phyloP scores from a whole-genome alignment of 2,797 vertebrate genomes.

The Chaetophractus vellerosus region DNA sequence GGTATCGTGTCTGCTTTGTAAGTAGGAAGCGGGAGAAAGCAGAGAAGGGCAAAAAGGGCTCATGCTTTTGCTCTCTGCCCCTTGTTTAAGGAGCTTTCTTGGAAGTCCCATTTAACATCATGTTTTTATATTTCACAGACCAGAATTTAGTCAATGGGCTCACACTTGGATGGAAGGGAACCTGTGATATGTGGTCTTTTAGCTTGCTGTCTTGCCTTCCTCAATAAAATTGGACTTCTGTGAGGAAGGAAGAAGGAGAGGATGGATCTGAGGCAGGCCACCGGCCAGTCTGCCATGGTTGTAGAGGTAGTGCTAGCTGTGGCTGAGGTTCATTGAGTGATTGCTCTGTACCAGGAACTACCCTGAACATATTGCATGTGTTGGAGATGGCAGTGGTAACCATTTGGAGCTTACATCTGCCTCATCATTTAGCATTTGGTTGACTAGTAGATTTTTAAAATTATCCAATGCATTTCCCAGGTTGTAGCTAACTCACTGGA shows the following conservation, averaged over 20 bases:
- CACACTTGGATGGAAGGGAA: too few species aligned
- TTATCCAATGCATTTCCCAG: neutral
- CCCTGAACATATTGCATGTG: rapidly evolving
- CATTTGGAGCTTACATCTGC: neutral
- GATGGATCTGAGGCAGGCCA: neutral
- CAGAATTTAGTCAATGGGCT: neutral
- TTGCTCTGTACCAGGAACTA: rapidly evolving
- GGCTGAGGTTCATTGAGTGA: neutral
- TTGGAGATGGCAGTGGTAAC: neutral
- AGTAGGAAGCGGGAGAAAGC: neutral
- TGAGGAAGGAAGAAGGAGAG: neutral
- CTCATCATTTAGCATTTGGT: neutral
- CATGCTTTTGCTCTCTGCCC: neutral
- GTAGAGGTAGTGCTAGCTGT: neutral
- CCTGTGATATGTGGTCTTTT: neutral
- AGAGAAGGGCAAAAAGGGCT: neutral
- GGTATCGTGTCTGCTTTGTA: neutral
- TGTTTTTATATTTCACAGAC: neutral
- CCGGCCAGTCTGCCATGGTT: neutral
- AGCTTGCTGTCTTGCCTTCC: neutral
- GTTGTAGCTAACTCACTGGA: neutral
- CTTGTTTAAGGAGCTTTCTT: neutral
- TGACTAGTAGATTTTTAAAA: neutral
- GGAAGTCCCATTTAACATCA: neutral
- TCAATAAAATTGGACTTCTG: neutral